A percentile compares a stretch with the other conserved stretches of the same genome.
These are phyloP conservation scores for Saiga tatarica DNA, from an alignment of 2,113 vertebrate genomes.

Conservation along the genomic window DNA sequence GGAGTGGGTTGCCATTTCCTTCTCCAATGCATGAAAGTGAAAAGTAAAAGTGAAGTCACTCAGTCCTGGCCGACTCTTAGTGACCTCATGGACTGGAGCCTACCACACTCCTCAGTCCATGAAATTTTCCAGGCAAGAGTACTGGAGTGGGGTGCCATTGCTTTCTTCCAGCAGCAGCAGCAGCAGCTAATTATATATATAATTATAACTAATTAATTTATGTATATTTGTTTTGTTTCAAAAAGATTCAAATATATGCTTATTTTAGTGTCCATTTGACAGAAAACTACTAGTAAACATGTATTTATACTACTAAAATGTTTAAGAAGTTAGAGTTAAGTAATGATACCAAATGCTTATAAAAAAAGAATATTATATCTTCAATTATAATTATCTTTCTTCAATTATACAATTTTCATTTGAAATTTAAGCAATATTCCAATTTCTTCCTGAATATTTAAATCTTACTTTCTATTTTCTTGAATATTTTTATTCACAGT, in stretches of 20 bases:
- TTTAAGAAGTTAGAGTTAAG: neutral
- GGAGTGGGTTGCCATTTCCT: too few relatives aligned
- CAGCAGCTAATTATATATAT: neutral
- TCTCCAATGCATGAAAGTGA: too few relatives aligned
- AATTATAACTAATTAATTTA: neutral
- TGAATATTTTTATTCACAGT: neutral
- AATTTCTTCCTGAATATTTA: neutral
- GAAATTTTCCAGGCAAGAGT: too few relatives aligned
- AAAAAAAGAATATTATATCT: neutral
- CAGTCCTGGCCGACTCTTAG: accelerated
- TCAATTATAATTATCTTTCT: neutral
- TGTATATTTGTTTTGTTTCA: neutral
- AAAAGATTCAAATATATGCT: neutral
- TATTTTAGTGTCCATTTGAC: neutral
- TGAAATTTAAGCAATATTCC: neutral
- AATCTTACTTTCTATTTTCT: neutral
- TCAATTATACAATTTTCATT: neutral
- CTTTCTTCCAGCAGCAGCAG: too few relatives aligned
- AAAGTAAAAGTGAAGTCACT: too few relatives aligned
- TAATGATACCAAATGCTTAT: neutral
- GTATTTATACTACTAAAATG: neutral
- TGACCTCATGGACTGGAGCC: too few relatives aligned
- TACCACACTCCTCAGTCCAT: too few relatives aligned
- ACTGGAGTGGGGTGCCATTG: too few relatives aligned
- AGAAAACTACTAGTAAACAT: neutral